Percentiles rank a stretch among this genome's conserved stretches.
Conservation (phyloP, 2,797 vertebrate species). For the Bovichtus diacanthus region DNA sequence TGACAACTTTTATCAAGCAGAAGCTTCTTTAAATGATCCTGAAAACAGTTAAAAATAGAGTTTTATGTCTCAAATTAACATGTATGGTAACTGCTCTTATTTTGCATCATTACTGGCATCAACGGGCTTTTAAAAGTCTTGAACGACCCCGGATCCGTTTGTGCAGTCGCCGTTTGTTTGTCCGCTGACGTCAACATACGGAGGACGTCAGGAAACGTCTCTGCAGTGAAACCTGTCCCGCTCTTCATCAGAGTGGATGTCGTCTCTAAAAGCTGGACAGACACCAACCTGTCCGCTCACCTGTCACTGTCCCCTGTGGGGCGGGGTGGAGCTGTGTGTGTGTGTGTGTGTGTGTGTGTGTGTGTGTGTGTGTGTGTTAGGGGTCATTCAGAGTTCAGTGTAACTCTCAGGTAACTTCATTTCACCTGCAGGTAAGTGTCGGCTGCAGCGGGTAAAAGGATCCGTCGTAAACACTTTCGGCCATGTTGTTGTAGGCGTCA, state of each 20-base stretch:
- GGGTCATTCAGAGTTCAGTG: slow-evolving; percentile 92
- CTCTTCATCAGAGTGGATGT: slow-evolving; percentile 49
- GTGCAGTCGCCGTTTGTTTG: background rate
- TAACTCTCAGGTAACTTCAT: slow-evolving; percentile 93
- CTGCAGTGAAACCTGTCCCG: slow-evolving; percentile 30
- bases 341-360: too few relatives aligned
- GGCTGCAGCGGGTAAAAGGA: slow-evolving; percentile 82
- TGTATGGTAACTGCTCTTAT: too few relatives aligned
- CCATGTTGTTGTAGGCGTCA: slow-evolving; percentile 86
- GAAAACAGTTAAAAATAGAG: too few relatives aligned
- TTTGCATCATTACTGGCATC: background rate
- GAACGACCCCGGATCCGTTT: background rate
- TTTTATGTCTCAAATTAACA: too few relatives aligned
- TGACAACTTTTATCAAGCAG: too few relatives aligned
- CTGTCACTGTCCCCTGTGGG: slow-evolving; percentile 88
- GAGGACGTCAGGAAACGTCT: slow-evolving; percentile 14
- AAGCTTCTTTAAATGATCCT: too few relatives aligned
- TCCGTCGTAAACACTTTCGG: slow-evolving; percentile 87
- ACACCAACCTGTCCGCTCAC: slow-evolving; percentile 83
- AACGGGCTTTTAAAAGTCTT: background rate
- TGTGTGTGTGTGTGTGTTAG: too few relatives aligned
- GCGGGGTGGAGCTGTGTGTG: slow-evolving; percentile 89
- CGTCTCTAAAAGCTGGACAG: slow-evolving; percentile 47
- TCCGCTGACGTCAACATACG: background rate
- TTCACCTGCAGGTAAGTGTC: slow-evolving; percentile 76